phyloP scores from a whole-genome alignment of 2,888 invertebrate genomes.

The Julus scanicus region DNA sequence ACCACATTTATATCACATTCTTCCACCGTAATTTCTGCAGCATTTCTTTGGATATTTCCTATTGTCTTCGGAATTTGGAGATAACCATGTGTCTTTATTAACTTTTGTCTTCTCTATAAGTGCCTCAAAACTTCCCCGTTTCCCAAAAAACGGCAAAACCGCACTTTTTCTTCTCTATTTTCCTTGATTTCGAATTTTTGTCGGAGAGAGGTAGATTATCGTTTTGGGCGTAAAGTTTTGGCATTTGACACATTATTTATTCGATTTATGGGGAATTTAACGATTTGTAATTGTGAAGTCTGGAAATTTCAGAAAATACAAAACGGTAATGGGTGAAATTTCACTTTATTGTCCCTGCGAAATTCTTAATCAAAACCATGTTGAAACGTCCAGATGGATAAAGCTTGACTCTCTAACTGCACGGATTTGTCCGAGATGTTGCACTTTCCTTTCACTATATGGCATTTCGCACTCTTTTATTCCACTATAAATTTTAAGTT shows the following conservation, averaged over 20 bases:
- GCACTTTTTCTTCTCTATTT: not conserved
- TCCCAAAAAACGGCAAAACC: not conserved
- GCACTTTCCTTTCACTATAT: constrained; percentile 18
- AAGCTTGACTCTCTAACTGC: not conserved
- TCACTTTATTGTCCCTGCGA: too few relatives aligned
- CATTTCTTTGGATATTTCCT: too few relatives aligned
- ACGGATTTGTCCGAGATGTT: not conserved
- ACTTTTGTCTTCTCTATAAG: not conserved
- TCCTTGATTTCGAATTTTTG: not conserved
- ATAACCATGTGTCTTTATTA: not conserved
- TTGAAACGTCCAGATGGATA: not conserved
- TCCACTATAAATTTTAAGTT: not conserved
- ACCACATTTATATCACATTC: too few relatives aligned
- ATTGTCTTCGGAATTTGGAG: not conserved
- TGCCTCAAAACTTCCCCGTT: not conserved
- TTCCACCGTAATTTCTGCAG: too few relatives aligned
- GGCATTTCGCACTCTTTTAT: not conserved
- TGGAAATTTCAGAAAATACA: not conserved
- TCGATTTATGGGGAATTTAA: too few relatives aligned
- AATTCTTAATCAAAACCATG: too few relatives aligned
- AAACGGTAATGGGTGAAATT: not conserved
- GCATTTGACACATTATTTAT: too few relatives aligned
- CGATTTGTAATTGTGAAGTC: too few relatives aligned
- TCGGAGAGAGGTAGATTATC: not conserved
- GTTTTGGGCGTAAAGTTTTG: not conserved